Percentiles rank a stretch among this genome's conserved stretches.
phyloP scores from a whole-genome alignment of 1,140 invertebrate genomes.

The Solenopsis fugax region DNA sequence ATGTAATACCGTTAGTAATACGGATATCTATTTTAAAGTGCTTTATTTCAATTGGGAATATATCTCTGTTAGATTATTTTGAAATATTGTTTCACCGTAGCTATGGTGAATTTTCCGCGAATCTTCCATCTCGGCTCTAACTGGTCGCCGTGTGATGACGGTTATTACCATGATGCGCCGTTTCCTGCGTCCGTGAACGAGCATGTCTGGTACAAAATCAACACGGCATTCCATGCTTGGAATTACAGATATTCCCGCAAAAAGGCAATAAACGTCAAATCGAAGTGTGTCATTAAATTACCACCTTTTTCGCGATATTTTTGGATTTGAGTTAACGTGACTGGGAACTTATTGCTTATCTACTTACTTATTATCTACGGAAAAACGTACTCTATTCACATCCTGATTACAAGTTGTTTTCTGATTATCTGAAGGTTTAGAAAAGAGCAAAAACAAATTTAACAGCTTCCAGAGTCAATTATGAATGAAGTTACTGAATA shows the following conservation, averaged over 20 bases:
- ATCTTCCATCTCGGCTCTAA: slow-evolving; percentile 77
- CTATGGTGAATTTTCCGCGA: slow-evolving; percentile 64
- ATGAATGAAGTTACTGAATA: slow-evolving; percentile 12
- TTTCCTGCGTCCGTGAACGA: slow-evolving; percentile 84
- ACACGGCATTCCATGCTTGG: slow-evolving; percentile 52
- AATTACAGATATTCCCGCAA: slow-evolving; percentile 59
- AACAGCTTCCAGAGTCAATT: not conserved
- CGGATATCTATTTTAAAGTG: slow-evolving; percentile 7
- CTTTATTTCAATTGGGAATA: slow-evolving; percentile 38
- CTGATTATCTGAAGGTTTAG: not conserved
- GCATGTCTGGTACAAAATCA: slow-evolving; percentile 61
- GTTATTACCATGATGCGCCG: slow-evolving; percentile 85
- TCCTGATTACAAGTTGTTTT: not conserved
- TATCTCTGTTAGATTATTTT: slow-evolving; percentile 43
- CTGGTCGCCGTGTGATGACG: slow-evolving; percentile 83
- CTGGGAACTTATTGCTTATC: slow-evolving; percentile 4
- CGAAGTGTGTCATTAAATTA: slow-evolving; percentile 58
- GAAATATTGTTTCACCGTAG: slow-evolving; percentile 37
- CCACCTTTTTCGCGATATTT: slow-evolving; percentile 25
- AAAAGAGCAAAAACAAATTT: not conserved
- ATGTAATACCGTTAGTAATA: not conserved
- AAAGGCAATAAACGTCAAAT: slow-evolving; percentile 63
- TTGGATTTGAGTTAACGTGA: not conserved
- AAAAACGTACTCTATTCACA: not conserved
- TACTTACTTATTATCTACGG: slow-evolving; percentile 8